Evolutionary conservation across 2,113 vertebrate species (phyloP).

Genomic region (Vulpes ferrilata): DNA sequence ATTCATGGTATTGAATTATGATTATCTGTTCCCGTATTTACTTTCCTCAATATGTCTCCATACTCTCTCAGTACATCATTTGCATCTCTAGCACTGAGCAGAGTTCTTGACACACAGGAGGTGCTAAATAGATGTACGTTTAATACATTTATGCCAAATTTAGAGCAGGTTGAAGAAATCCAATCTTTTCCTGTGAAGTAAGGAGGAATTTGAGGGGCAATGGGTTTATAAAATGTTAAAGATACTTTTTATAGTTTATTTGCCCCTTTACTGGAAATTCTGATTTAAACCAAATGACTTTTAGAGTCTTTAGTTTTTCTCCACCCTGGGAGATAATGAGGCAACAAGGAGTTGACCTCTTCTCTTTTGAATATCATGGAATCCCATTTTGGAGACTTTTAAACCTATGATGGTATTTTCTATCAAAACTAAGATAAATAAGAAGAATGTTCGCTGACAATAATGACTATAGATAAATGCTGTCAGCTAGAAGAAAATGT

Average conservation of each 20-base stretch:
- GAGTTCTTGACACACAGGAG: not conserved
- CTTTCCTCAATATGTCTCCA: not conserved
- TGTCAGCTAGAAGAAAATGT: conserved; percentile 18
- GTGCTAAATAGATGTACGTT: not conserved
- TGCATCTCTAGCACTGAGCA: not conserved
- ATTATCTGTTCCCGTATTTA: not conserved
- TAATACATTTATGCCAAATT: conserved; percentile 34
- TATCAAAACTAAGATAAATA: conserved; percentile 49
- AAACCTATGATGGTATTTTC: conserved; percentile 47
- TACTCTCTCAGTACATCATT: not conserved
- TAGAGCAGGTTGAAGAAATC: conserved; percentile 8
- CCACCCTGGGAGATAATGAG: not conserved
- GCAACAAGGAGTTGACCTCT: not conserved
- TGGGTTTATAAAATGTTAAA: not conserved
- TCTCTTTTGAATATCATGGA: not conserved
- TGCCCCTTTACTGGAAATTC: not conserved
- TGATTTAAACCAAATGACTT: conserved; percentile 43
- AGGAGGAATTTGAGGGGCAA: not conserved
- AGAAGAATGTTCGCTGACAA: conserved; percentile 26
- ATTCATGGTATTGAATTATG: not conserved
- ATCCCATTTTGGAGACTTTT: not conserved
- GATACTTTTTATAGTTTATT: not conserved
- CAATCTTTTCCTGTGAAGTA: not conserved
- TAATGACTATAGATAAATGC: conserved; percentile 26
- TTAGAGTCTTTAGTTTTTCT: not conserved